Conservation (phyloP, 1,140 invertebrate species). For the Coboldia fuscipes region DNA sequence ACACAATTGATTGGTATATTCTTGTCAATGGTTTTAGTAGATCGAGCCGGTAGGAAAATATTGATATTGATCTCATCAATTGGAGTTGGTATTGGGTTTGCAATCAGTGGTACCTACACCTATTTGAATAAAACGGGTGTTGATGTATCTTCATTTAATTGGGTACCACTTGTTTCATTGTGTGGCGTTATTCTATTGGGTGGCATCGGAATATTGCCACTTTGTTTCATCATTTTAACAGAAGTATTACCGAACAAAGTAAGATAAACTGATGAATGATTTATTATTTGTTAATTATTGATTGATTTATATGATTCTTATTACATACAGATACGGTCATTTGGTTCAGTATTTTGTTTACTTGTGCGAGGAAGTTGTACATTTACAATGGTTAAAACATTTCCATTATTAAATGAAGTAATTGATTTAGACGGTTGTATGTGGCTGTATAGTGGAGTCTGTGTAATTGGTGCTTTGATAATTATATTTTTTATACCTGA, state of each 20-base stretch:
- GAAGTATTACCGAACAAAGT: not conserved
- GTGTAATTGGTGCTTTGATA: not conserved
- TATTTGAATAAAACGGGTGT: not conserved
- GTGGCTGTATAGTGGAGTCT: not conserved
- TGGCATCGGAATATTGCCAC: not conserved
- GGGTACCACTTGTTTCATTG: not conserved
- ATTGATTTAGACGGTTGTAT: not conserved
- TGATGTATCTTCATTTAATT: not conserved
- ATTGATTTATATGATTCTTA: too few relatives aligned
- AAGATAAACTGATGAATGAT: not conserved
- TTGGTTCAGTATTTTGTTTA: not conserved
- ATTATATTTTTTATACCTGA: not conserved
- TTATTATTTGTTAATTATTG: not conserved
- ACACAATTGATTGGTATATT: constrained; percentile 24
- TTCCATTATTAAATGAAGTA: not conserved
- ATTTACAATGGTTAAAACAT: not conserved
- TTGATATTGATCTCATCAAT: constrained; percentile 17
- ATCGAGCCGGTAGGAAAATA: constrained; percentile 22
- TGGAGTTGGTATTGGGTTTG: constrained; percentile 7
- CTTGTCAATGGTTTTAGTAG: constrained; percentile 20
- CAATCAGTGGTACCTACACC: constrained; percentile 1
- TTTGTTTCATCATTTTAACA: not conserved
- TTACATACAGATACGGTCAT: not conserved
- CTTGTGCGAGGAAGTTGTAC: not conserved
- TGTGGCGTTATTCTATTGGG: not conserved